Evolutionary conservation across 1,140 invertebrate species (phyloP), one percentile per base, ranked within the genome.

Genomic region (Eulimnadia texana): DNA sequence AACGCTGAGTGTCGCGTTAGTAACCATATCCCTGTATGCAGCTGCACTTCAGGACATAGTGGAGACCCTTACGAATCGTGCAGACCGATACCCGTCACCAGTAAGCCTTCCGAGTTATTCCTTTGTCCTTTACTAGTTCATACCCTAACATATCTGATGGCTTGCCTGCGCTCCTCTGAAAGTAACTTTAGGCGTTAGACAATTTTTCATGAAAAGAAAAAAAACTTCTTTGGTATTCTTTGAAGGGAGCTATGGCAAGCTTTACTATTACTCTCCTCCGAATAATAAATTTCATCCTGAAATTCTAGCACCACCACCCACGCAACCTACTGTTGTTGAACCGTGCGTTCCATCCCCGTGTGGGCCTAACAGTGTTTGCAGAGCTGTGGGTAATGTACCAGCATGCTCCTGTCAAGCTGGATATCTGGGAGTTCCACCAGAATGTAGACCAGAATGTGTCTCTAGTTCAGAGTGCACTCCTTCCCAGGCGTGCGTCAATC

Each of bases 341-440:
- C 85, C 88, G n/a, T 94, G 91, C 70, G 77, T 80, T 60, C 62
- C 84, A 66, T 78, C 80, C 65, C 80, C 80, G 63, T 94, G 91
- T 74, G 91, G 91, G 19, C 78, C 90, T 61, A 93, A 93, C 73
- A 85, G 90, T 19, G 70, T 85, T 55, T 93, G 90, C 69, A 74
- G 77, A 47, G 81, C 84, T 13, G 73, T 76, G 20, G 84, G 83
- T 69, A 89, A 93, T 68, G 74, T 82, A 2, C 84, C 88, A 70
- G 79, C 83, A 67, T 93, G 90, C 67, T 82, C 80, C 64, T 93
- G 90, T 70, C 88, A 88, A n/a, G 74, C 81, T 42, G 86, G 85
- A 50, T 93, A 93, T 70, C 90, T 88, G 52, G 90, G 90, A 62
- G 86, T 90, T 71, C 82, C 86, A 23, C 80, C 60, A 54, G 51